Percentiles rank a stretch among this genome's conserved stretches.
Conservation (phyloP, 2,888 invertebrate species). For the Portevinia maculata region DNA sequence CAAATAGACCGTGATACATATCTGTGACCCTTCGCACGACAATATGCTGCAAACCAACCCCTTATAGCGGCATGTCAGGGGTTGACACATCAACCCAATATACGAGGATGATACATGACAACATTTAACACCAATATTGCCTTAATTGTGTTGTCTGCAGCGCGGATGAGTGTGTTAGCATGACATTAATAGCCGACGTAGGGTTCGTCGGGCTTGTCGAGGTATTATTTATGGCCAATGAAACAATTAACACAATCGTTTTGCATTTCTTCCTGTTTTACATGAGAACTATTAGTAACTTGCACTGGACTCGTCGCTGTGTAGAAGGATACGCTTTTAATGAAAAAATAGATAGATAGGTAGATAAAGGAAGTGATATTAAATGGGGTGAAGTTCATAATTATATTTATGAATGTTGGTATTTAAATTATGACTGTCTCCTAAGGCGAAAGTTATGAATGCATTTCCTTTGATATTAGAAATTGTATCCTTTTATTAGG, state of each 20-base stretch:
- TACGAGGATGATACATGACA: constrained; percentile 71
- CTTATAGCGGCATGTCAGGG: constrained; percentile 31
- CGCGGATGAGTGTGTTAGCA: constrained; percentile 74
- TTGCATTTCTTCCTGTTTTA: constrained; percentile 69
- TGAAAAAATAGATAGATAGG: constrained; percentile 50
- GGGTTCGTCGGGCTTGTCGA: constrained; percentile 69
- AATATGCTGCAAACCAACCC: constrained; percentile 31
- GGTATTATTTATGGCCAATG: constrained; percentile 73
- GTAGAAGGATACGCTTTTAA: constrained; percentile 70
- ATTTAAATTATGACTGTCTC: constrained; percentile 61
- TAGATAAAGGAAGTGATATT: constrained; percentile 58
- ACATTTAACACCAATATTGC: constrained; percentile 69
- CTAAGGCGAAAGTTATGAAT: constrained; percentile 24
- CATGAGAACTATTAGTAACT: constrained; percentile 58
- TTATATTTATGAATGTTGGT: constrained; percentile 69
- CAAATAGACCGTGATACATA: constrained; percentile 63
- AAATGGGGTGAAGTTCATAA: constrained; percentile 73
- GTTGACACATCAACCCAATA: constrained; percentile 58
- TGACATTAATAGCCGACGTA: constrained; percentile 72
- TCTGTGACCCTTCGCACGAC: constrained; percentile 31
- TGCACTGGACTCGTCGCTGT: constrained; percentile 26
- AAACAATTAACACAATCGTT: constrained; percentile 73
- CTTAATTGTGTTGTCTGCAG: constrained; percentile 69
- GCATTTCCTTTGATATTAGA: constrained; percentile 5
- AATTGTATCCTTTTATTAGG: background rate